phyloP scores from a whole-genome alignment of 2,797 vertebrate genomes.

The Ficedula albicollis region DNA sequence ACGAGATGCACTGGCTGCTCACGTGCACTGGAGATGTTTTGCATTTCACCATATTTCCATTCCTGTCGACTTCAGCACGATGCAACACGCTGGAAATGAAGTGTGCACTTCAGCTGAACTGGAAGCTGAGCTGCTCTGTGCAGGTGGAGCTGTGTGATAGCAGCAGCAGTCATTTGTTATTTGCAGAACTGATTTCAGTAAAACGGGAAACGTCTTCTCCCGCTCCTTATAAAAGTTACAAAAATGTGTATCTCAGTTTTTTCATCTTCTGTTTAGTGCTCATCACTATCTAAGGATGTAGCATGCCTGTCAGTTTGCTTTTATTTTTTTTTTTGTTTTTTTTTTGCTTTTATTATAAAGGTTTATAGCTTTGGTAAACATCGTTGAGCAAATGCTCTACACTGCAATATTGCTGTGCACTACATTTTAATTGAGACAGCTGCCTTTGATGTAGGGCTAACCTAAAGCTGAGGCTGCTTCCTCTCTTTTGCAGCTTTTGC shows the following conservation, averaged over 20 bases:
- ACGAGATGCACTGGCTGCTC: neutral
- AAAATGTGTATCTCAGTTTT: neutral
- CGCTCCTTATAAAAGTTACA: neutral
- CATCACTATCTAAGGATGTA: neutral
- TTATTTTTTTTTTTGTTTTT: fast-evolving
- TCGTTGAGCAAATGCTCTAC: neutral
- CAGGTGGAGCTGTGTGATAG: neutral
- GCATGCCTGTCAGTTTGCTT: neutral
- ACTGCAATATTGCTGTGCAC: neutral
- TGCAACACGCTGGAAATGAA: neutral
- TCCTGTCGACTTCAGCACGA: neutral
- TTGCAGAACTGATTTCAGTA: neutral
- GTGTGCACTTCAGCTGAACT: neutral
- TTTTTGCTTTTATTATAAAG: neutral
- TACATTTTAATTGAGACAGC: neutral
- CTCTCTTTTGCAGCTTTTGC: conserved; percentile 3
- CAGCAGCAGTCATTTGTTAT: neutral
- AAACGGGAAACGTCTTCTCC: neutral
- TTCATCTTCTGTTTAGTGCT: neutral
- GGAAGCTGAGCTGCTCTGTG: neutral
- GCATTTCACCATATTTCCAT: neutral
- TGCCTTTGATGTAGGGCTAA: neutral
- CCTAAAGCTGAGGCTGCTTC: conserved; percentile 1
- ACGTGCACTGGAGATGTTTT: neutral
- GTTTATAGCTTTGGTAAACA: neutral